Evolutionary conservation across 30 jellyfish, hydroid and myxozoan genomes (phyloP).

Genomic region (Aurelia coerulea): DNA sequence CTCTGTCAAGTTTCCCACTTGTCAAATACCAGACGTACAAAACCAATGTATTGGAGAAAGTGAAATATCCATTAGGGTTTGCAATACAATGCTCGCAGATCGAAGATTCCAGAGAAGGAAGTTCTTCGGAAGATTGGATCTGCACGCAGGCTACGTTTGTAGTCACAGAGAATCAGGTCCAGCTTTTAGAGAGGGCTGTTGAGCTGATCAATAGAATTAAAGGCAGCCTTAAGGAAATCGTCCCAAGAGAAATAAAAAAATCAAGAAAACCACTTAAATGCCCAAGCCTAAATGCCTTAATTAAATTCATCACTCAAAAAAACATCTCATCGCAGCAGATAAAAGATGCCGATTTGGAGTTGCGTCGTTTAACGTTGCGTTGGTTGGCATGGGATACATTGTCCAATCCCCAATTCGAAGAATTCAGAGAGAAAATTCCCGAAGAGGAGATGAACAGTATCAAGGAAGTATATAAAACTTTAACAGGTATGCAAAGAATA

Average conservation of each 20-base stretch:
- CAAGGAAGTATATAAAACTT: not conserved
- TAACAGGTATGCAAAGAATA: not conserved
- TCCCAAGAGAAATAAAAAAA: not conserved
- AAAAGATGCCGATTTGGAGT: not conserved
- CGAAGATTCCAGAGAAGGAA: too few relatives aligned
- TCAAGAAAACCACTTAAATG: not conserved
- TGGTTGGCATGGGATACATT: not conserved
- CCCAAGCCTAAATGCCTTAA: not conserved
- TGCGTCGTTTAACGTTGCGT: not conserved
- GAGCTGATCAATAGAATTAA: not conserved
- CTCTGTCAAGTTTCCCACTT: too few relatives aligned
- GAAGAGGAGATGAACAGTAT: not conserved
- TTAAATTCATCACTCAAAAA: not conserved
- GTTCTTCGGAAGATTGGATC: too few relatives aligned
- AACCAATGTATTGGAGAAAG: too few relatives aligned
- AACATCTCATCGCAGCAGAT: not conserved
- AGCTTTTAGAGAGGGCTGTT: not conserved
- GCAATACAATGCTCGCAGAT: too few relatives aligned
- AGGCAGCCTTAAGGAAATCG: too few relatives aligned
- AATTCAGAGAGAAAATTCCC: not conserved
- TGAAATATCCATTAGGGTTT: too few relatives aligned
- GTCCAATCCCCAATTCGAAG: not conserved
- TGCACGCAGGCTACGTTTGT: too few relatives aligned
- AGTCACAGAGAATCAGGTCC: not conserved
- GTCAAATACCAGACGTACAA: too few relatives aligned